Conservation (phyloP, 2,797 vertebrate genomes). For the Cuniculus paca region DNA sequence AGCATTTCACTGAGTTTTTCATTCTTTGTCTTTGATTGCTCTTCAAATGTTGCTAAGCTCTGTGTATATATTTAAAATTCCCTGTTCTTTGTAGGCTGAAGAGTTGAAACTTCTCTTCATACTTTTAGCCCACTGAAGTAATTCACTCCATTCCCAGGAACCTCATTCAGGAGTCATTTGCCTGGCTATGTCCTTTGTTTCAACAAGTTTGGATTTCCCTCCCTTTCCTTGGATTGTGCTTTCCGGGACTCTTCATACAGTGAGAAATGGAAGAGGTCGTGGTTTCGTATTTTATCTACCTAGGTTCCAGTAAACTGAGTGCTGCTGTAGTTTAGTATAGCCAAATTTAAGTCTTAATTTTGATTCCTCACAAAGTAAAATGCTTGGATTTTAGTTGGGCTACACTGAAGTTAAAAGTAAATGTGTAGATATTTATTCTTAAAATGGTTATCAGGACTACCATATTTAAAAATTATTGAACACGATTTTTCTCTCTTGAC, state of each 20-base stretch:
- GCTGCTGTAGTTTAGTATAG: neutral
- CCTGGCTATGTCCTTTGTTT: neutral
- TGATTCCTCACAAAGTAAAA: constrained; percentile 25
- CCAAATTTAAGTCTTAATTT: constrained; percentile 37
- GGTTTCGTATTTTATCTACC: neutral
- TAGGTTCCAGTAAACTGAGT: neutral
- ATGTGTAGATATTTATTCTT: neutral
- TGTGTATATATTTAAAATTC: neutral
- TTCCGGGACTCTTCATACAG: neutral
- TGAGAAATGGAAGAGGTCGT: neutral
- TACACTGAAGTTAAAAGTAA: neutral
- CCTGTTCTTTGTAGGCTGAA: neutral
- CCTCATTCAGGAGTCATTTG: neutral
- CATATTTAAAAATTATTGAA: constrained; percentile 25
- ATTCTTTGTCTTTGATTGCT: neutral
- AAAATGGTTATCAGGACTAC: neutral
- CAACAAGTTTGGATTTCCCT: neutral
- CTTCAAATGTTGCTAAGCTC: neutral
- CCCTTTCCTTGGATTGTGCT: neutral
- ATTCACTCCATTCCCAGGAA: neutral
- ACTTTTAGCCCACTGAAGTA: neutral
- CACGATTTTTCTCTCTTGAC: neutral
- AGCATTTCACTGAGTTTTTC: neutral
- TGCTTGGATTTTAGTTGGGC: neutral
- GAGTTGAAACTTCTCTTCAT: neutral